Evolutionary conservation across 2,113 vertebrate species (phyloP).

Genomic region (Chaetura pelagica): DNA sequence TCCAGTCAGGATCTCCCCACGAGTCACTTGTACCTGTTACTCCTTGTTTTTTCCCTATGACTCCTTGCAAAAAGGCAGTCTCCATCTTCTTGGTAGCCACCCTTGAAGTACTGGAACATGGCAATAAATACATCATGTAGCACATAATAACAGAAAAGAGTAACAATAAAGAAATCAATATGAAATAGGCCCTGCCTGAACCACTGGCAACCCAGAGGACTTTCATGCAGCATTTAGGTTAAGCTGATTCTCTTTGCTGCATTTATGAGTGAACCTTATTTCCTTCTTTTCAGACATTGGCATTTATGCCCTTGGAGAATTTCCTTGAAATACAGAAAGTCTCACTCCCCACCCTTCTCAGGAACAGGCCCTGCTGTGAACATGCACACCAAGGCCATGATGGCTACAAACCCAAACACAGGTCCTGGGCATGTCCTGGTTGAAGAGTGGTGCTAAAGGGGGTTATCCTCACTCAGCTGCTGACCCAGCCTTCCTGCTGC

Average conservation of each 20-base stretch:
- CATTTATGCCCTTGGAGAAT: neutral
- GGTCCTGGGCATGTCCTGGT: fast-evolving
- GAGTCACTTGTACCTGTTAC: no score
- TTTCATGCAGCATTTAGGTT: neutral
- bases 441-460: neutral
- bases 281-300: neutral
- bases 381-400: fast-evolving
- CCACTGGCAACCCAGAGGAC: fast-evolving
- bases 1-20: no score
- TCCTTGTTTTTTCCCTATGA: no score
- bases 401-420: neutral
- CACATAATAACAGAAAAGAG: neutral
- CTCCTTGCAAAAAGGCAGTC: no score
- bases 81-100: no score
- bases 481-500: neutral
- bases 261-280: neutral
- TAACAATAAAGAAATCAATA: neutral
- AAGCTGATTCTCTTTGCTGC: neutral
- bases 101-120: no score
- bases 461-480: neutral
- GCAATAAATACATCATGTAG: neutral
- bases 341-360: neutral
- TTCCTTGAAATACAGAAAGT: neutral
- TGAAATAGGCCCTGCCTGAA: neutral
- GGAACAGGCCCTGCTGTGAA: neutral